A percentile compares a stretch with the other conserved stretches of the same genome.
Conservation (phyloP, 2,888 invertebrate genomes). For the Listrodromus nycthemerus region DNA sequence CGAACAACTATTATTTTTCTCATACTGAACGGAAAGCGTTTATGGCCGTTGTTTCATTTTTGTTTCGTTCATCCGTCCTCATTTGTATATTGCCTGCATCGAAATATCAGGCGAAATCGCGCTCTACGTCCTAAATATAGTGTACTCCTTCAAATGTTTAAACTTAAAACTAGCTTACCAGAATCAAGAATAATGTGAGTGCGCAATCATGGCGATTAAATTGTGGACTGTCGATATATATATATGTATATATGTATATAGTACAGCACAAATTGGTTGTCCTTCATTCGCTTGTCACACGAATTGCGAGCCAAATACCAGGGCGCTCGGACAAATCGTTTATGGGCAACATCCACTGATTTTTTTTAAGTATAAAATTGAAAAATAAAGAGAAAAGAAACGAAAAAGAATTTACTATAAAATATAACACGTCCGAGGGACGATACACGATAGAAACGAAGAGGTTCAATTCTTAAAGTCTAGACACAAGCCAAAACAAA, state of each 20-base stretch:
- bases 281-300: slow-evolving; percentile 2
- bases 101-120: slow-evolving; percentile 17
- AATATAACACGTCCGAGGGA: slow-evolving; percentile 76
- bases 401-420: slow-evolving; percentile 50
- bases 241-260: slow-evolving; percentile 29
- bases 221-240: slow-evolving; percentile 41
- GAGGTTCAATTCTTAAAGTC: slow-evolving; percentile 72
- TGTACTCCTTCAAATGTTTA: slow-evolving; percentile 39
- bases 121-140: slow-evolving; percentile 8
- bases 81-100: slow-evolving; percentile 2
- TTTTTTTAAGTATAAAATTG: slow-evolving; percentile 14
- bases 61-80: slow-evolving; percentile 4
- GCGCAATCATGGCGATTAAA: slow-evolving; percentile 50
- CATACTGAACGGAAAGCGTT: slow-evolving; percentile 5
- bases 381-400: slow-evolving; percentile 4
- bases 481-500: slow-evolving; percentile 77
- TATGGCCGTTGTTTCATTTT: slow-evolving; percentile 28
- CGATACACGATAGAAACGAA: slow-evolving; percentile 82
- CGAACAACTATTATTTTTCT: slow-evolving; percentile 1
- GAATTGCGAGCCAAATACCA: neutral
- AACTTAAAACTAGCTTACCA: slow-evolving; percentile 59
- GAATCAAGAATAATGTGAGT: slow-evolving; percentile 46
- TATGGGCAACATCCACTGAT: slow-evolving; percentile 22
- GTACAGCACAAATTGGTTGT: slow-evolving; percentile 43
- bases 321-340: slow-evolving; percentile 20